These are phyloP conservation scores for Pseudococcus longispinus DNA, from an alignment of 2,888 invertebrate species.

Conservation along the genomic window DNA sequence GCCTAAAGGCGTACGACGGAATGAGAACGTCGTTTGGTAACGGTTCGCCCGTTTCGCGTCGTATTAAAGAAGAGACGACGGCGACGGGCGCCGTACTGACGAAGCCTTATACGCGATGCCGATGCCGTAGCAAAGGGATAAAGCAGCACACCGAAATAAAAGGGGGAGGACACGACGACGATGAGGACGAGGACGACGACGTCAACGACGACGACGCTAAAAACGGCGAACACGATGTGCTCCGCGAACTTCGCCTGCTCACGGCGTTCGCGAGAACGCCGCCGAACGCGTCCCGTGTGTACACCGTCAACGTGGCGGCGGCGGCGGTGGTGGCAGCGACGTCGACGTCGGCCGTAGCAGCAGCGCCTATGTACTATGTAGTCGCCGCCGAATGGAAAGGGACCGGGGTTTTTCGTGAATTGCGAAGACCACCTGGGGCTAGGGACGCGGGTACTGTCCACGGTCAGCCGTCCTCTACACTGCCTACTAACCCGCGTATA, in stretches of 20 bases:
- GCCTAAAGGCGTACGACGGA: slow-evolving; percentile 56
- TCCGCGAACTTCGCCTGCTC: neutral
- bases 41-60: slow-evolving; percentile 45
- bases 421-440: slow-evolving; percentile 55
- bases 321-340: neutral
- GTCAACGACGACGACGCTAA: slow-evolving; percentile 41
- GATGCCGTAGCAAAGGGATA: slow-evolving; percentile 9
- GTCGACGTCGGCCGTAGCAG: no score
- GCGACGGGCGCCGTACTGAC: slow-evolving; percentile 56
- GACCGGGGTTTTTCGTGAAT: slow-evolving; percentile 30
- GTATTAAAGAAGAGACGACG: slow-evolving; percentile 38
- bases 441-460: slow-evolving; percentile 53
- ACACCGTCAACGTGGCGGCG: neutral
- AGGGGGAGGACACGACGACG: slow-evolving; percentile 33
- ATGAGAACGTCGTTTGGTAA: slow-evolving; percentile 56
- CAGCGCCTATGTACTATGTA: no score
- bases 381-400: neutral
- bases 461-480: slow-evolving; percentile 43
- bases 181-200: slow-evolving; percentile 20
- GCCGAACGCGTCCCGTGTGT: neutral
- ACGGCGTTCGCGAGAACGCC: neutral
- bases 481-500: no score
- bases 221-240: slow-evolving; percentile 29
- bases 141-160: slow-evolving; percentile 33
- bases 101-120: slow-evolving; percentile 48